Percentiles rank a stretch among this genome's conserved stretches.
phyloP scores from a whole-genome alignment of 2,888 invertebrate species.

The Drosophila paranaensis region DNA sequence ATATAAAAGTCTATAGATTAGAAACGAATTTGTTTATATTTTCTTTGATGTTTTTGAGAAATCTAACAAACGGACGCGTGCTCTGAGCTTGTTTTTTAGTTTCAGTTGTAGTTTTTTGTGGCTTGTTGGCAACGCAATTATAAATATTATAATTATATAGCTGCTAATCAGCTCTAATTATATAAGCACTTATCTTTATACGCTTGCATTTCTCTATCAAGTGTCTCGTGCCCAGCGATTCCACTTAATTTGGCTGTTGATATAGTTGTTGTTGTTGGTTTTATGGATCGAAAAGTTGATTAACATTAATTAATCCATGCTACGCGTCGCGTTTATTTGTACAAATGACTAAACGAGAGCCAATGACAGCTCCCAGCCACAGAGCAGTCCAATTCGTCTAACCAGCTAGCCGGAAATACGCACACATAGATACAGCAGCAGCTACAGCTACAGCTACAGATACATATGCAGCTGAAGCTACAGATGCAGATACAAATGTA shows the following conservation, averaged over 20 bases:
- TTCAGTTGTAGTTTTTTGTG: background rate
- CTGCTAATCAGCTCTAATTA: constrained; percentile 61
- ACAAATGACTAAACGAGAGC: constrained; percentile 71
- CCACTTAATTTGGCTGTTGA: constrained; percentile 41
- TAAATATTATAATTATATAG: constrained; percentile 43
- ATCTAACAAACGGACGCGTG: background rate
- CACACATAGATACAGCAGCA: constrained; percentile 28
- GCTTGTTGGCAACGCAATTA: constrained; percentile 34
- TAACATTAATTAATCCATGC: constrained; percentile 78
- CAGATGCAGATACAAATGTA: constrained; percentile 7
- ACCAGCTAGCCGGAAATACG: constrained; percentile 57
- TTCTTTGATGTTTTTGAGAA: background rate
- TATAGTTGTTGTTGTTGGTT: constrained; percentile 25
- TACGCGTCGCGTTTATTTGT: constrained; percentile 68
- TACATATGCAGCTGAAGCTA: constrained; percentile 5
- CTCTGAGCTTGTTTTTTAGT: constrained; percentile 1
- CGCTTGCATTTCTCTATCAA: constrained; percentile 42
- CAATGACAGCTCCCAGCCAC: constrained; percentile 57
- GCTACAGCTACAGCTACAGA: constrained; percentile 11
- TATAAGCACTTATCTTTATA: constrained; percentile 51
- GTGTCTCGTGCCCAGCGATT: constrained; percentile 53
- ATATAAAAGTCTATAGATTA: background rate
- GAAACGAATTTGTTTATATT: background rate
- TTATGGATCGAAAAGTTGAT: constrained; percentile 76
- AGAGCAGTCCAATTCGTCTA: constrained; percentile 19